A percentile compares a stretch with the other conserved stretches of the same genome.
phyloP scores from a whole-genome alignment of 2,888 invertebrate species.

The Lymantria dispar region DNA sequence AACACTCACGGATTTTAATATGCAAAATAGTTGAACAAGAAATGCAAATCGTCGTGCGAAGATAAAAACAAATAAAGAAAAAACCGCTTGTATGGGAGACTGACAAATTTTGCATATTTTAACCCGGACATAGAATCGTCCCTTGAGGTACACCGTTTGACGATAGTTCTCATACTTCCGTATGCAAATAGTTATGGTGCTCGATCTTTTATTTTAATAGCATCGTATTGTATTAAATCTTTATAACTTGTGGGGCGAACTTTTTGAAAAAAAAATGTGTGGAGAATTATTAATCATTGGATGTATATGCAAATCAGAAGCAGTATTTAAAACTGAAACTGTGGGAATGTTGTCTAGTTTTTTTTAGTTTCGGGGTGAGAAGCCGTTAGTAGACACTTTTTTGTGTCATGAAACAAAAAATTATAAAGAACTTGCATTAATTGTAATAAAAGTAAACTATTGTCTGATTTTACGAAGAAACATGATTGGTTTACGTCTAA shows the following conservation, averaged over 20 bases:
- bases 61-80: constrained; percentile 75
- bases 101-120: constrained; percentile 75
- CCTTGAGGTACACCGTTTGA: constrained; percentile 54
- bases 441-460: constrained; percentile 14
- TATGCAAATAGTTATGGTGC: constrained; percentile 73
- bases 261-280: constrained; percentile 51
- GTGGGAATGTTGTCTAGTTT: constrained; percentile 61
- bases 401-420: constrained; percentile 33
- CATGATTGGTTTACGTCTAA: constrained; percentile 1
- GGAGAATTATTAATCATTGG: constrained; percentile 72
- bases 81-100: constrained; percentile 73
- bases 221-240: constrained; percentile 74
- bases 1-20: constrained; percentile 72
- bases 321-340: constrained; percentile 45
- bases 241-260: constrained; percentile 57
- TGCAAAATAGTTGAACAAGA: constrained; percentile 75
- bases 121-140: constrained; percentile 49
- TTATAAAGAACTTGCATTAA: constrained; percentile 18
- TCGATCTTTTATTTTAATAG: constrained; percentile 81
- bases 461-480: constrained; percentile 6
- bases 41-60: constrained; percentile 81
- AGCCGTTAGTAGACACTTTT: constrained; percentile 33
- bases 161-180: constrained; percentile 65
- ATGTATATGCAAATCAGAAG: constrained; percentile 68
- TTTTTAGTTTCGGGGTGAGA: constrained; percentile 39